Conservation (phyloP, 1,140 invertebrate genomes). For the Saxidomus purpurata region DNA sequence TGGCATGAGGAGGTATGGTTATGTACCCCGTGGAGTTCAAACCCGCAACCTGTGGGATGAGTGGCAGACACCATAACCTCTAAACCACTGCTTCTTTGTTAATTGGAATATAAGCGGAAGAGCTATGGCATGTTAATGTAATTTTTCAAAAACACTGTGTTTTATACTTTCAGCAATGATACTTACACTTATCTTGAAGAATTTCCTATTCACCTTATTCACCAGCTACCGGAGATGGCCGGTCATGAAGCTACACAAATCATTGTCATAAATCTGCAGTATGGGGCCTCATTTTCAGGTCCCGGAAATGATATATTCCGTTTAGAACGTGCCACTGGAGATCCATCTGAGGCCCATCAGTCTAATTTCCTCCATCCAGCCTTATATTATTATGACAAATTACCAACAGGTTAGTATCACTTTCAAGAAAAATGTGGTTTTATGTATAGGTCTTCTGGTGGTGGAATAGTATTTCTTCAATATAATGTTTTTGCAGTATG, state of each 20-base stretch:
- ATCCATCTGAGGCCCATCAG: constrained; percentile 85
- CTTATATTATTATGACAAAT: constrained; percentile 86
- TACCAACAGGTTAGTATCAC: constrained; percentile 85
- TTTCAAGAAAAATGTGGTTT: no score
- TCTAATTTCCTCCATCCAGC: constrained; percentile 88
- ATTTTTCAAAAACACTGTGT: no score
- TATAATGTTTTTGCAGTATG: no score
- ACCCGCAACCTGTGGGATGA: no score
- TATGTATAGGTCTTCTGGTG: no score
- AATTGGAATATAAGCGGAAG: no score
- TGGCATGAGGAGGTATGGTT: no score
- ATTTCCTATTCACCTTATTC: constrained; percentile 86
- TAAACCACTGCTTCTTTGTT: no score
- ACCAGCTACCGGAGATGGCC: constrained; percentile 81
- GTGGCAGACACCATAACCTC: no score
- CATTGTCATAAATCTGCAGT: constrained; percentile 86
- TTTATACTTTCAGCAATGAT: constrained; percentile 45
- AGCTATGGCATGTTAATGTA: no score
- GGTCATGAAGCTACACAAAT: constrained; percentile 81
- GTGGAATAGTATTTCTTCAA: no score
- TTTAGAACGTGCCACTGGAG: constrained; percentile 85
- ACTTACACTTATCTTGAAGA: constrained; percentile 83
- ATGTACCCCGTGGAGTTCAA: no score
- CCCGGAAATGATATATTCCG: constrained; percentile 87
- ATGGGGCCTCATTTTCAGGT: constrained; percentile 87